These are phyloP conservation scores for Liodrosophila aerea DNA, from an alignment of 2,888 invertebrate species.

Conservation along the genomic window DNA sequence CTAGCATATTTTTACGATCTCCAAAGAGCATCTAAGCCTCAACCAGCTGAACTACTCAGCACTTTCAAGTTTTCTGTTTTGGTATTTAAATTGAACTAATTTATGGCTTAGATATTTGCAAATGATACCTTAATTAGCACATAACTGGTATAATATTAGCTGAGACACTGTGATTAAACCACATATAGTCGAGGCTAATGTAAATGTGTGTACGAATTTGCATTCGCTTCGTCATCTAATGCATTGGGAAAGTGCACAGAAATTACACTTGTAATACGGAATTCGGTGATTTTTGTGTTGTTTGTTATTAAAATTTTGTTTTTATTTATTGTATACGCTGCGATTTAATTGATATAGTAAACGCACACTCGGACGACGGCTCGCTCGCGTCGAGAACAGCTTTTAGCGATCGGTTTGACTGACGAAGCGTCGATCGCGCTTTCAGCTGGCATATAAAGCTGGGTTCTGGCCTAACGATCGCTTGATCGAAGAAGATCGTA, in stretches of 20 bases:
- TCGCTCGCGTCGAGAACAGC: too few relatives aligned
- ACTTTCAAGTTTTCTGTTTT: neutral
- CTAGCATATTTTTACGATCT: too few relatives aligned
- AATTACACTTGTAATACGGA: neutral
- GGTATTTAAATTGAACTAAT: conserved; percentile 5
- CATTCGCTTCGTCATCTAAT: conserved; percentile 19
- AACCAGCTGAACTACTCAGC: too few relatives aligned
- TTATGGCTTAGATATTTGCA: conserved; percentile 7
- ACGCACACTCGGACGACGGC: too few relatives aligned
- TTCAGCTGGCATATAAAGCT: conserved; percentile 32
- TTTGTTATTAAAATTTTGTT: neutral
- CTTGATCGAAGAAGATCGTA: too few relatives aligned
- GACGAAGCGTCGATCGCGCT: conserved; percentile 6
- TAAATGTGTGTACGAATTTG: conserved; percentile 12
- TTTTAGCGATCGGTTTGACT: too few relatives aligned
- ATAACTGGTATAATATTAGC: conserved; percentile 24
- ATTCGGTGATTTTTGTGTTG: conserved; percentile 17
- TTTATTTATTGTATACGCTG: too few relatives aligned
- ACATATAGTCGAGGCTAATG: conserved; percentile 4
- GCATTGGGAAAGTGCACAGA: conserved; percentile 12
- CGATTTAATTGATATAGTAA: conserved; percentile 9
- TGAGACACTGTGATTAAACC: conserved; percentile 13
- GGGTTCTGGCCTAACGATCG: conserved; percentile 16
- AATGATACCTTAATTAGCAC: conserved; percentile 28
- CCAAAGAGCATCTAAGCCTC: neutral